Percentiles rank a stretch among this genome's conserved stretches.
Conservation (phyloP, 2,888 invertebrate genomes). For the Heteropelma amictum region DNA sequence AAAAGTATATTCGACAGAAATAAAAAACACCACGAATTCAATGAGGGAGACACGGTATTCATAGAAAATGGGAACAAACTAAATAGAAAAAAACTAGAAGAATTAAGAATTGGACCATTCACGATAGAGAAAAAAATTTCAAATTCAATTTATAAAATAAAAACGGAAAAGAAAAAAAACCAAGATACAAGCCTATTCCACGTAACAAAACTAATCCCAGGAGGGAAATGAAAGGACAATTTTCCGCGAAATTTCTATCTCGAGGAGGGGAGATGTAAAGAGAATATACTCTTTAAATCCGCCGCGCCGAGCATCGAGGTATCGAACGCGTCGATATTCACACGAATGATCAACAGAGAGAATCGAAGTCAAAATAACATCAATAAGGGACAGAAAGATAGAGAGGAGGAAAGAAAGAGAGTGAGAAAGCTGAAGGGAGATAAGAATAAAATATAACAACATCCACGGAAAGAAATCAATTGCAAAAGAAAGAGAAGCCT, state of each 20-base stretch:
- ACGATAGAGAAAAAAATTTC: slow-evolving; percentile 57
- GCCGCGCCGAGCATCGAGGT: too few species aligned
- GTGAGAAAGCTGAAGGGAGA: too few species aligned
- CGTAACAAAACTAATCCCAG: slow-evolving; percentile 20
- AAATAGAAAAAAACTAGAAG: slow-evolving; percentile 63
- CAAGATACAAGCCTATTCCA: slow-evolving; percentile 35
- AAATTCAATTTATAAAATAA: slow-evolving; percentile 57
- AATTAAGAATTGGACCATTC: slow-evolving; percentile 60
- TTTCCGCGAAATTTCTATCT: background rate
- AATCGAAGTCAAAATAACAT: too few species aligned
- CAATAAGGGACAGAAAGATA: too few species aligned
- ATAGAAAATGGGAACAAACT: slow-evolving; percentile 63
- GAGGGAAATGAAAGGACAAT: background rate
- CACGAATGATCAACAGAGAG: too few species aligned
- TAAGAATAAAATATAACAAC: too few species aligned
- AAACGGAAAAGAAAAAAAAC: slow-evolving; percentile 45
- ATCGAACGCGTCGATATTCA: too few species aligned
- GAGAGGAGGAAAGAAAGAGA: too few species aligned
- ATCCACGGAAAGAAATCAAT: too few species aligned
- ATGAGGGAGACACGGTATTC: slow-evolving; percentile 63
- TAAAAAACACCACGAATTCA: slow-evolving; percentile 58
- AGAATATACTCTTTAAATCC: too few species aligned
- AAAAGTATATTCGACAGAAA: slow-evolving; percentile 60
- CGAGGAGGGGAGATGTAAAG: slow-evolving; percentile 10
- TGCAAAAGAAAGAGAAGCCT: too few species aligned